Evolutionary conservation across 1,140 invertebrate genomes (phyloP), one percentile per base, ranked within the genome.

Genomic region (Microplitis demolitor): DNA sequence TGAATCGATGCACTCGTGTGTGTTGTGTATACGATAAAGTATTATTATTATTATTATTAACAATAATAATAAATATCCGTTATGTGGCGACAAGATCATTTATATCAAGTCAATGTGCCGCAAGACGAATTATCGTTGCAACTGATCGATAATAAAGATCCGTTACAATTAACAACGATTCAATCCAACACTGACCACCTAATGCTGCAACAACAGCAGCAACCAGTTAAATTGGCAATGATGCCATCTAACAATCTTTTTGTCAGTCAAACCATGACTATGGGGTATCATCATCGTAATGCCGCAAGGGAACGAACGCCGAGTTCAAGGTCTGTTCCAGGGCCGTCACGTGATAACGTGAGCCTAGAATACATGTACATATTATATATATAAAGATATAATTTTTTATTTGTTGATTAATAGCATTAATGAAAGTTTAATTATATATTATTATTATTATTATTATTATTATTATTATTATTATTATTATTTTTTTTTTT

Each of bases 61-160:
- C 39, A 45, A 3, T 45, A 45, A 45, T 24, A 24, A 24, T 24
- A 24, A 24, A 24, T 24, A 24, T 45, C 39, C 6, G 39, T 45
- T 9, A 45, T 45, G 39, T 45, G 39, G 39, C 39, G 11, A 45
- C 39, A 45, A 45, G 39, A 45, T 45, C 39, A 2, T 45, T 45
- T 5, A 11, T 45, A 45, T 45, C 11, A 9, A 11, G 39, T 45
- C 2, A 45, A 45, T 45, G 4, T 45, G 11, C 39, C 39, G 39
- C 39, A 45, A 45, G 33, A 66, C 11, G n/a, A 68, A 56, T 8
- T 14, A 35, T 68, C 24, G 37, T 11, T 14, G 3, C 34, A 69
- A 53, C n/a, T 53, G 24, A 50, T 61, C 51, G 13, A 37, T 14
- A 58, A 67, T 14, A 61, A 75, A 72, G 72, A 76, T 39, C 68